These are phyloP conservation scores for Ochlodes sylvanus DNA, from an alignment of 2,888 invertebrate species.

Conservation along the genomic window DNA sequence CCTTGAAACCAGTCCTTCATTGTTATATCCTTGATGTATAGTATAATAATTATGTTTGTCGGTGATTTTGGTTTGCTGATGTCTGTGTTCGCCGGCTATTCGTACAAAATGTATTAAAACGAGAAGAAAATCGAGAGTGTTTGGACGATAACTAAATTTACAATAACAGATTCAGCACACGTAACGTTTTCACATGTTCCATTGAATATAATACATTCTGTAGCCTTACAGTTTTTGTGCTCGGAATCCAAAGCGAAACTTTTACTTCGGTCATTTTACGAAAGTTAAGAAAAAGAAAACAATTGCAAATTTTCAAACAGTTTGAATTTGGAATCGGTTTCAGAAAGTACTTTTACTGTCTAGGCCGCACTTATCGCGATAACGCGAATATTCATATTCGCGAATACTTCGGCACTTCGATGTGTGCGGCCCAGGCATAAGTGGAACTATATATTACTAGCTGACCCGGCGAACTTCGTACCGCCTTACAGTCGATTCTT, in stretches of 20 bases:
- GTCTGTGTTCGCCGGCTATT: no score
- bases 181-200: slow-evolving; percentile 69
- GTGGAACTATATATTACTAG: no score
- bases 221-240: slow-evolving; percentile 58
- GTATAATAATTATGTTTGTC: no score
- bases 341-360: slow-evolving; percentile 37
- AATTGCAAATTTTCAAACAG: neutral
- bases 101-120: neutral
- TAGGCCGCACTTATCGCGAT: no score
- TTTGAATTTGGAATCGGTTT: neutral
- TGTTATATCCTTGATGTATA: no score
- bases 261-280: slow-evolving; percentile 59
- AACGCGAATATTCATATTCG: no score
- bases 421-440: no score
- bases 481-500: no score
- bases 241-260: slow-evolving; percentile 59
- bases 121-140: slow-evolving; percentile 29
- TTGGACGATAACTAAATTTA: slow-evolving; percentile 42
- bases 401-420: no score
- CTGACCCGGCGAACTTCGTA: no score
- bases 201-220: slow-evolving; percentile 69
- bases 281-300: slow-evolving; percentile 45
- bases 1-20: no score
- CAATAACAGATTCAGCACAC: slow-evolving; percentile 65
- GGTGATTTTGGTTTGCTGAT: no score